These are phyloP conservation scores for Umimayanthus chanpuru DNA, from an alignment of 92 coral and sea anemone genomes.

Conservation along the genomic window DNA sequence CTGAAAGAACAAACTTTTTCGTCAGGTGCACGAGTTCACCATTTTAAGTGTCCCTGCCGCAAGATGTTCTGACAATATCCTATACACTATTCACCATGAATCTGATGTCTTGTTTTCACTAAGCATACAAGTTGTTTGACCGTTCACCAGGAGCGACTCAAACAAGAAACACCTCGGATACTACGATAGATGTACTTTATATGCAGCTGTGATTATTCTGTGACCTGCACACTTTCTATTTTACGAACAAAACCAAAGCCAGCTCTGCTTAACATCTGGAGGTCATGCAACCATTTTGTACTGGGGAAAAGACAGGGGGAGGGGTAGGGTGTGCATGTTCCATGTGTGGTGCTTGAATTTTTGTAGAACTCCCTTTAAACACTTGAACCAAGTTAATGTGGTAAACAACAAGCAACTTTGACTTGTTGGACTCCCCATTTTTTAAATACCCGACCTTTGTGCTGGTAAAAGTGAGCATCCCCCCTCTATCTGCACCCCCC, in stretches of 20 bases:
- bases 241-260: constrained; percentile 33
- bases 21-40: background rate
- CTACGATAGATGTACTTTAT: background rate
- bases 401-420: too few relatives aligned
- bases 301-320: background rate
- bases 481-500: too few relatives aligned
- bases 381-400: background rate
- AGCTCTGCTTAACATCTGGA: background rate
- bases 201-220: constrained; percentile 10
- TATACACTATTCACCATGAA: too few relatives aligned
- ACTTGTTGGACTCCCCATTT: too few relatives aligned
- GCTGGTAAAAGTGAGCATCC: too few relatives aligned
- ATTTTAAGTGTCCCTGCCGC: too few relatives aligned
- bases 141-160: background rate
- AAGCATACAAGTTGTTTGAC: background rate
- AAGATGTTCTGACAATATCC: too few relatives aligned
- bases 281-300: background rate
- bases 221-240: constrained; percentile 20
- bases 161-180: background rate
- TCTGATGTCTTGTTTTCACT: background rate
- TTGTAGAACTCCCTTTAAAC: background rate
- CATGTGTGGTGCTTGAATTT: background rate
- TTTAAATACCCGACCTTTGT: too few relatives aligned
- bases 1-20: background rate
- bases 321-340: too few relatives aligned